Evolutionary conservation across 2,113 vertebrate species (phyloP).

Genomic region (Xyliphius kryptos): DNA sequence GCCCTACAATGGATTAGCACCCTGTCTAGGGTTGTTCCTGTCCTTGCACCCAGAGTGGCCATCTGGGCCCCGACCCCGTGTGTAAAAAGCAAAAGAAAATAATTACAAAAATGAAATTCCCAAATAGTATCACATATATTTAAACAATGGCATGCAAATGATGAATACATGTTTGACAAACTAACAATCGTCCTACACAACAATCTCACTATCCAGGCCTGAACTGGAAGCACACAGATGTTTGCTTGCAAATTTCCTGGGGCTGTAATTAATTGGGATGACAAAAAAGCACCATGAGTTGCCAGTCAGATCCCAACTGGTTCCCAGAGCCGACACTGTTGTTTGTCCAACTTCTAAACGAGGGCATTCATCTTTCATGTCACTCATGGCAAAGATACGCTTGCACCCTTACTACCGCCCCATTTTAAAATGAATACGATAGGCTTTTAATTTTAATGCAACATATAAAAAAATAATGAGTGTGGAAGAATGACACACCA

Average conservation of each 20-base stretch:
- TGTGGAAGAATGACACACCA: slow-evolving; percentile 25
- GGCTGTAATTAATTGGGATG: slow-evolving; percentile 34
- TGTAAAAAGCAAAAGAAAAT: no score
- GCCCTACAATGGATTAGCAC: no score
- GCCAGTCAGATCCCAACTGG: slow-evolving; percentile 37
- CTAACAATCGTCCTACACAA: background rate
- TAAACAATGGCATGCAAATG: no score
- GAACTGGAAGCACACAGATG: slow-evolving; percentile 30
- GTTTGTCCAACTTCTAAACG: slow-evolving; percentile 36
- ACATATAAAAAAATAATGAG: slow-evolving; percentile 34
- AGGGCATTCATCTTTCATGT: slow-evolving; percentile 40
- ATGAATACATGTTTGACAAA: no score
- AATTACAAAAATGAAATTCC: no score
- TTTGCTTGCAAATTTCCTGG: slow-evolving; percentile 30
- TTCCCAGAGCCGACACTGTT: slow-evolving; percentile 26
- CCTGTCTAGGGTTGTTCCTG: no score
- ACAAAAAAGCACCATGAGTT: slow-evolving; percentile 22
- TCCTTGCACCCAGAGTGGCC: no score
- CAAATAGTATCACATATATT: no score
- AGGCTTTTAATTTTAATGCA: slow-evolving; percentile 28
- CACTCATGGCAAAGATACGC: slow-evolving; percentile 25
- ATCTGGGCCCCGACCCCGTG: no score
- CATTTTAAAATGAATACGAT: slow-evolving; percentile 20
- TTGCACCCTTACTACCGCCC: slow-evolving; percentile 14
- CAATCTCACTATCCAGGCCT: slow-evolving; percentile 14